phyloP scores from a whole-genome alignment of 1,140 invertebrate genomes.

The Dysdera silvatica region DNA sequence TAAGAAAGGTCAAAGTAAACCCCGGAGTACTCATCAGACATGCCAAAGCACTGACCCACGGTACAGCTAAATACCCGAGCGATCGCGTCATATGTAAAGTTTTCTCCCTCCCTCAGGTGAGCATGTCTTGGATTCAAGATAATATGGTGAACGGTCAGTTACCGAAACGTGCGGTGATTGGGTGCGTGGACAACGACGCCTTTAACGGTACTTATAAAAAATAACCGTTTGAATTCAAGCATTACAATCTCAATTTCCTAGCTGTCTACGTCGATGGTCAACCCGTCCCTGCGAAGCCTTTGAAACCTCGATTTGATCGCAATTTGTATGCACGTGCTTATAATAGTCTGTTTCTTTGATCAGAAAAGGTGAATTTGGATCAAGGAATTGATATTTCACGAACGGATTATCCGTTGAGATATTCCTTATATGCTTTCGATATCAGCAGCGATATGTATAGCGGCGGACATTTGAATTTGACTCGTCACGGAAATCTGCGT shows the following conservation, averaged over 20 bases:
- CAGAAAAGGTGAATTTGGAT: too few relatives aligned
- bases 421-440: not conserved
- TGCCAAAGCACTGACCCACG: not conserved
- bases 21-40: not conserved
- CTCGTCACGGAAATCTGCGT: not conserved
- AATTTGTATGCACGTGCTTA: too few relatives aligned
- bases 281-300: too few relatives aligned
- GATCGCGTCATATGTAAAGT: not conserved
- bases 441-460: not conserved
- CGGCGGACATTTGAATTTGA: not conserved
- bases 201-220: not conserved
- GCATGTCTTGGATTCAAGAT: not conserved
- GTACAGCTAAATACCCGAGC: not conserved
- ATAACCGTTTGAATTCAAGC: not conserved
- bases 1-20: conserved; percentile 1
- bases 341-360: too few relatives aligned
- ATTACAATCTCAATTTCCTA: not conserved
- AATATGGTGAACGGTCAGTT: conserved; percentile 1
- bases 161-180: not conserved
- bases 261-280: too few relatives aligned
- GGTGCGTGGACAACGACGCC: not conserved
- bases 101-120: not conserved
- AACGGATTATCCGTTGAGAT: not conserved
- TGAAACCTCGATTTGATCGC: too few relatives aligned
- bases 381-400: too few relatives aligned